Evolutionary conservation across 1,140 invertebrate species (phyloP), one percentile per base, ranked within the genome.

Genomic region (Harpegnathos saltator): DNA sequence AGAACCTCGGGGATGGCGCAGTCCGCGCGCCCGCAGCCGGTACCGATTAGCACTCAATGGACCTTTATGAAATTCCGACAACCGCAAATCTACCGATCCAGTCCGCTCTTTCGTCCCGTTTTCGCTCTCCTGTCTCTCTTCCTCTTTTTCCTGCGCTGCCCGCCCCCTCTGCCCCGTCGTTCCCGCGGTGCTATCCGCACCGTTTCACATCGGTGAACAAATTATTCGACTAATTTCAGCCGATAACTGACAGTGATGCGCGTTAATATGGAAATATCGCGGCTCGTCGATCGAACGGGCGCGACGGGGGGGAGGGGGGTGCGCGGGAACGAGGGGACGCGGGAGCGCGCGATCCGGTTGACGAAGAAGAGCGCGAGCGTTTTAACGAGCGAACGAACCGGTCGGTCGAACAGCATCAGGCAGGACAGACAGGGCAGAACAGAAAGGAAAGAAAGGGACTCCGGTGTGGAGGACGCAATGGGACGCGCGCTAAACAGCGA

Each of bases 211-310:
- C 62, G 44, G 22, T 50, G 66, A 61, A 58, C 78, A 48, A 61
- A 77, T 85, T 87, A 86, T 87, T 86, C 80, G 72, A 77, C 81
- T 85, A 85, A 86, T 87, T 82, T 74, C 44, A 48, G 29, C 54
- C 65, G 62, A 85, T 86, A 85, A 81, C 65, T 73, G 80, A 87
- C 84, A 69, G 81, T 63, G 69, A 83, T 56, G 48, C 59, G 48
- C 63, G 80, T 50, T 87, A 83, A 87, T 86, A 71, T 52, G 72
- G 65, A 87, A 72, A 87, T 87, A 74, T 86, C 54, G 68, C 5
- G 68, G 77, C 65, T 61, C 68, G 58, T 72, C 69, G 78, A 33
- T 3, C 38, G 38, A 61, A 63, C 62, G 78, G 29, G 33, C 22
- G 68, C 38, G 61, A 24, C 44, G 14, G 33, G 7, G 33, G 33